Evolutionary conservation across 2,797 vertebrate species (phyloP), one percentile per base, ranked within the genome.

Genomic region (Bovichtus diacanthus): DNA sequence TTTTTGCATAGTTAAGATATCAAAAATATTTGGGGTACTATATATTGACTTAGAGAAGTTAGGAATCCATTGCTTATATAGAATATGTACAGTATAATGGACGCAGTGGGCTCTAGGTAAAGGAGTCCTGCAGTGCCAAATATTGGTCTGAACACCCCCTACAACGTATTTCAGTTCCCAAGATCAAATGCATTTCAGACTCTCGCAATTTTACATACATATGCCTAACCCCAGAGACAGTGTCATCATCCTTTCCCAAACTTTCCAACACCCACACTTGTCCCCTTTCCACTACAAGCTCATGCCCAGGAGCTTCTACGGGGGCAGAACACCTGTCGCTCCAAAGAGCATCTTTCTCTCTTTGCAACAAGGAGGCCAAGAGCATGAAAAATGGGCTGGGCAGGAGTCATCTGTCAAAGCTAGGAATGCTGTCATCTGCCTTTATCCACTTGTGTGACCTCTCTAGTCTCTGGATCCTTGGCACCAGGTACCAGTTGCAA

Each of bases 391-490:
- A 90, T 90, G 72, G 51, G 78, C 86, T 63, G 61, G 70, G 74
- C 67, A 69, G 69, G 66, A 87, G 76, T 83, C 75, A 92, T 95
- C 83, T 23, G 79, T 94, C 93, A 93, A 82, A 82, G 12, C 68
- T 47, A 87, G 88, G 92, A 93, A 92, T 88, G 91, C 80, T 70
- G 76, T 80, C 83, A 76, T 79, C 77, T 66, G 56, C 59, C 75
- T 81, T 84, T 65, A 74, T 83, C 78, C 74, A 78, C 70, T 82
- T 76, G 74, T 64, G 36, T 86, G 74, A 82, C 80, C 81, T 82
- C 74, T 78, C 74, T 54, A 44, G 41, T 59, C 56, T 78, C 67
- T 75, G 65, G 67, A 76, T 69, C 62, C 78, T 34, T 64, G 69
- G 75, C 79, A 86, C 66, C 86, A 74, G 80, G 78, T 81, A 80